Conservation (phyloP, 2,888 invertebrate species). For the Apomyelois bistriatella region DNA sequence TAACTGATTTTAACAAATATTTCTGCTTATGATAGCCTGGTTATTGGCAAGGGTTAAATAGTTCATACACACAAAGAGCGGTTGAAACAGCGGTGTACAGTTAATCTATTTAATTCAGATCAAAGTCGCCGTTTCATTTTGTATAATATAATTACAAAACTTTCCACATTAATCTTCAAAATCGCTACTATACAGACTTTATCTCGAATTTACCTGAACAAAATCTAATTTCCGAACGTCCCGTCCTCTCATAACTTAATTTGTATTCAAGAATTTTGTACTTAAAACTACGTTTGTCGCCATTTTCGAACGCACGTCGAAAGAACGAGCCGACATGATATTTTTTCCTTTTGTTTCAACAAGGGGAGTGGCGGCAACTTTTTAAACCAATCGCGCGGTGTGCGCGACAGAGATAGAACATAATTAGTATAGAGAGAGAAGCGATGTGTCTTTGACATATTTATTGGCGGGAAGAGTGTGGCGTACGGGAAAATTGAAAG, state of each 20-base stretch:
- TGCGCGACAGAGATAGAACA: slow-evolving; percentile 33
- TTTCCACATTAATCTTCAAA: slow-evolving; percentile 2
- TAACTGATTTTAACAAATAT: no score
- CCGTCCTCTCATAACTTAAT: slow-evolving; percentile 38
- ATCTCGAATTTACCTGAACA: slow-evolving; percentile 8
- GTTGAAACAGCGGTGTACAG: no score
- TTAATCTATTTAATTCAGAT: no score
- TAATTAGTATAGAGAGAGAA: slow-evolving; percentile 27
- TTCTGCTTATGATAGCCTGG: no score
- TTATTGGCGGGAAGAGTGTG: slow-evolving; percentile 26
- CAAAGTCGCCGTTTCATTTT: background rate
- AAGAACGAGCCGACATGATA: slow-evolving; percentile 20
- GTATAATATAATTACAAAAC: background rate
- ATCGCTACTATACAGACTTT: slow-evolving; percentile 5
- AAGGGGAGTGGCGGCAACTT: slow-evolving; percentile 50
- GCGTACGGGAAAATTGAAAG: slow-evolving; percentile 9
- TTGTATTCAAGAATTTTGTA: slow-evolving; percentile 32
- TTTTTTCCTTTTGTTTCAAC: slow-evolving; percentile 50
- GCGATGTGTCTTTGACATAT: slow-evolving; percentile 36
- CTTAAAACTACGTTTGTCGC: slow-evolving; percentile 46
- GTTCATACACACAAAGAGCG: no score
- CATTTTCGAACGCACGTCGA: slow-evolving; percentile 21
- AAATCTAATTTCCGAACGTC: slow-evolving; percentile 30
- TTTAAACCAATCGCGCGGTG: slow-evolving; percentile 45
- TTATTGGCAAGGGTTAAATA: no score